Base-by-base conservation (phyloP, 2,113 vertebrate genomes). In the Neoarius graeffei region DNA sequence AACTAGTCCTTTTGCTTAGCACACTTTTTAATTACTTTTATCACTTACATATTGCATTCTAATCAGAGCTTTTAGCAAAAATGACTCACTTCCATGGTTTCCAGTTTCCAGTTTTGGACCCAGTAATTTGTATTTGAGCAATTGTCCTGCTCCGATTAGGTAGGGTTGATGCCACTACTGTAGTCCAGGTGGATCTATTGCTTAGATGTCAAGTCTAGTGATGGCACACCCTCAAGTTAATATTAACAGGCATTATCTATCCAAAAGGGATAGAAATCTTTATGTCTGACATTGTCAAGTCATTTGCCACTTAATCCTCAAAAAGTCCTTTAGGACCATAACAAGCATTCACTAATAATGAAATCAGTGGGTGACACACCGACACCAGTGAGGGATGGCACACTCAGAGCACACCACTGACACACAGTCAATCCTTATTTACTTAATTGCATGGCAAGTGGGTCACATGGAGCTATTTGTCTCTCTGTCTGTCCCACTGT, bases 401-500 rank as follows among this genome's bases (percentile, higher is more conserved):
- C 56, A 86, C 87, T 88, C 86, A 48, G 57, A 84, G 87, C 80
- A 73, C 84, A 86, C 88, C 67, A 66, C 77, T 89, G 89, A 89
- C 90, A 89, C 88, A 89, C 90, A 91, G 89, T 91, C 90, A 90
- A 91, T 91, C 90, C 90, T 91, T 91, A 91, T 91, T 91, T 91
- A 91, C 89, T 91, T 91, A 91, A 91, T 91, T 91, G 89, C 88
- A 90, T 91, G 90, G 90, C 90, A 91, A 91, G 85, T 86, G 35
- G 89, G 88, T 90, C 88, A 91, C 87, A 69, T 84, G 86, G 89
- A 91, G 90, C 85, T 89, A 91, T 91, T 91, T 90, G 90, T 90
- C 90, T 88, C 89, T 89, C 64, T 89, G 89, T 91, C 89, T 91
- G 90, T 90, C 89, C 89, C 86, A 89, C 87, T 89, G 87, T 87